phyloP scores from a whole-genome alignment of 1,140 invertebrate species.

The Heliconius nattereri region DNA sequence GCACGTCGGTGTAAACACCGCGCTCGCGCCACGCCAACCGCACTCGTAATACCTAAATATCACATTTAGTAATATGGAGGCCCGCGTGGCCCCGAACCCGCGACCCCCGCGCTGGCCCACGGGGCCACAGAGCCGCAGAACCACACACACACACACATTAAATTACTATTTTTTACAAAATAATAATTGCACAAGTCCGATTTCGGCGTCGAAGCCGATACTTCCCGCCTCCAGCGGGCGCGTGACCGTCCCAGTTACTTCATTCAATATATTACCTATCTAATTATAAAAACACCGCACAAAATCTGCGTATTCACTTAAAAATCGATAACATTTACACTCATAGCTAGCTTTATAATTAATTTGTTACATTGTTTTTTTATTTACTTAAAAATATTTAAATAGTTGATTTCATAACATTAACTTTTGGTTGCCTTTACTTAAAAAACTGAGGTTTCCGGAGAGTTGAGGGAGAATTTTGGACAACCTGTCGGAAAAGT shows the following conservation, averaged over 20 bases:
- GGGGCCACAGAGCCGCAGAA: constrained; percentile 39
- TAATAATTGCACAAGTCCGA: constrained; percentile 80
- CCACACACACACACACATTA: constrained; percentile 73
- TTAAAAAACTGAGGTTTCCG: constrained; percentile 74
- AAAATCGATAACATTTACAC: constrained; percentile 81
- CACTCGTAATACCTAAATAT: constrained; percentile 79
- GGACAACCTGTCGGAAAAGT: constrained; percentile 55
- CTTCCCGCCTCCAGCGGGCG: constrained; percentile 22
- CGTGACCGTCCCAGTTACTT: constrained; percentile 49
- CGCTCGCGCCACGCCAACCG: constrained; percentile 58
- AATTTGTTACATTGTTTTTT: constrained; percentile 80
- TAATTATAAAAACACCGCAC: constrained; percentile 81
- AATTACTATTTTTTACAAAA: constrained; percentile 80
- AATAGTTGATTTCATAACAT: constrained; percentile 80
- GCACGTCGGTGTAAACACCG: constrained; percentile 67
- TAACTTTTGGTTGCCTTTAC: constrained; percentile 81
- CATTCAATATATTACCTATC: constrained; percentile 81
- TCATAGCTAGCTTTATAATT: constrained; percentile 80
- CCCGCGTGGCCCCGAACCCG: constrained; percentile 56
- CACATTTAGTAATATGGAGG: constrained; percentile 80
- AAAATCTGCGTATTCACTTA: constrained; percentile 79
- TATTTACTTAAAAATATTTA: constrained; percentile 78
- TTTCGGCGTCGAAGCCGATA: constrained; percentile 55
- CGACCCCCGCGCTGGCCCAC: not conserved
- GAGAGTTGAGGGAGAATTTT: constrained; percentile 58